Base-by-base conservation (phyloP, 2,888 invertebrate species). In the Eretmocerus hayati region DNA sequence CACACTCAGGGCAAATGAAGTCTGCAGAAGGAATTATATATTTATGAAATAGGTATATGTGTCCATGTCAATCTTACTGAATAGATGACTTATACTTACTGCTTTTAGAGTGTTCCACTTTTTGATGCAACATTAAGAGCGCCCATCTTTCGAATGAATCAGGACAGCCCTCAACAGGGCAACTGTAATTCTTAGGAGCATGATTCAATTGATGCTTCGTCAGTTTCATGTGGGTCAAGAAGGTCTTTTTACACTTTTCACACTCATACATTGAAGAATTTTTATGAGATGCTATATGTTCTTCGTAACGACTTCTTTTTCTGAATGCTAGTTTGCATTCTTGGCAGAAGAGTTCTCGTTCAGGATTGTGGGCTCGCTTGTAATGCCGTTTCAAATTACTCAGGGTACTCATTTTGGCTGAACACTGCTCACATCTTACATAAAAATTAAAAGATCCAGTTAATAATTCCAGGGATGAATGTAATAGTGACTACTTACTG, bases 311-410 rank as follows among this genome's bases (percentile, higher is more conserved):
- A 56, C 75, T 66, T 58, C 78, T 81, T 56, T 81, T 81, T 41
- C 69, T 74, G 53, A 81, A 83, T 20, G 68, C 65, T 32, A 66
- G 59, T 4, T 72, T 66, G 51, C 83, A 83, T 31, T 74, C 64
- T 1, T 64, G 59, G 55, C 79, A 81, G 22, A 66, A 63, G 9
- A 73, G 62, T 3, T 68, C 65, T 38, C 67, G 67, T 9, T 66
- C 50, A 3, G 59, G 53, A 50, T 72, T 74, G 48, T 78, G 77
- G n/a, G 74, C 68, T 47, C 75, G 48, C 2, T 69, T 77, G 32
- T 78, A 69, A 59, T 83, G 83, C 1, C 80, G 74, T 50, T 78
- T 78, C 58, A 82, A 72, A 59, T 79, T 81, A 54, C 77, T 74
- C 1, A 70, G 59, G 53, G 77, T 77, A 35, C 73, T 72, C 59